These are phyloP conservation scores for Craterocephalus amniculus DNA, from an alignment of 2,797 vertebrate genomes.

Conservation along the genomic window DNA sequence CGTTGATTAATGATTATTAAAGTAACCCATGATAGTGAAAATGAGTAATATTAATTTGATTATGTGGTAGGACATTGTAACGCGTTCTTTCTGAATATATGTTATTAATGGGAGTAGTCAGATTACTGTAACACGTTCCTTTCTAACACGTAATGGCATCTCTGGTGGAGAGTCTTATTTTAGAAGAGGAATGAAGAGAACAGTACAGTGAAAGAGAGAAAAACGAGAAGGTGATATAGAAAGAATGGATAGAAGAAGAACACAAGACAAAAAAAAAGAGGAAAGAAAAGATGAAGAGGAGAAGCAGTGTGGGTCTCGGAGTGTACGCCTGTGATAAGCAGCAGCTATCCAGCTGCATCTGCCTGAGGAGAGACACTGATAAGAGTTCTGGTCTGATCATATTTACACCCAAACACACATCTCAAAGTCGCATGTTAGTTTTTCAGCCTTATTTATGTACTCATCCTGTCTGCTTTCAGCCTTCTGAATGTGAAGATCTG, in stretches of 20 bases:
- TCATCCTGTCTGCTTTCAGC: neutral
- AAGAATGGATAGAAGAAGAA: neutral
- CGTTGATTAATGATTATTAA: no score
- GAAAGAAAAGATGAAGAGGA: neutral
- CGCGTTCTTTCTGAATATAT: no score
- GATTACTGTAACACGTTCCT: no score
- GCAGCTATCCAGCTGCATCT: conserved; percentile 55
- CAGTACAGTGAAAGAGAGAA: neutral
- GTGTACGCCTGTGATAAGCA: conserved; percentile 55
- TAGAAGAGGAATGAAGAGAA: neutral
- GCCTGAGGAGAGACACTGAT: conserved; percentile 43
- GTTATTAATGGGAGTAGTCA: no score
- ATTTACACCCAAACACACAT: conserved; percentile 35
- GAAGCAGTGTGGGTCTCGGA: conserved; percentile 21
- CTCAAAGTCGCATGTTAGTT: conserved; percentile 8
- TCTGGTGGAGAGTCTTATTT: no score
- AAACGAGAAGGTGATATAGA: neutral
- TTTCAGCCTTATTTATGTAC: neutral
- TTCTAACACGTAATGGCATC: no score
- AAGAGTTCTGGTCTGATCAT: conserved; percentile 46
- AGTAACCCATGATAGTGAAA: no score
- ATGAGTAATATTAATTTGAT: no score
- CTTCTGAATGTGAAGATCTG: neutral
- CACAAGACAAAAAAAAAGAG: neutral
- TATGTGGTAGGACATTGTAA: no score